Percentiles rank a stretch among this genome's conserved stretches.
phyloP scores from a whole-genome alignment of 2,797 vertebrate genomes.

The Dendrocincla fuliginosa region DNA sequence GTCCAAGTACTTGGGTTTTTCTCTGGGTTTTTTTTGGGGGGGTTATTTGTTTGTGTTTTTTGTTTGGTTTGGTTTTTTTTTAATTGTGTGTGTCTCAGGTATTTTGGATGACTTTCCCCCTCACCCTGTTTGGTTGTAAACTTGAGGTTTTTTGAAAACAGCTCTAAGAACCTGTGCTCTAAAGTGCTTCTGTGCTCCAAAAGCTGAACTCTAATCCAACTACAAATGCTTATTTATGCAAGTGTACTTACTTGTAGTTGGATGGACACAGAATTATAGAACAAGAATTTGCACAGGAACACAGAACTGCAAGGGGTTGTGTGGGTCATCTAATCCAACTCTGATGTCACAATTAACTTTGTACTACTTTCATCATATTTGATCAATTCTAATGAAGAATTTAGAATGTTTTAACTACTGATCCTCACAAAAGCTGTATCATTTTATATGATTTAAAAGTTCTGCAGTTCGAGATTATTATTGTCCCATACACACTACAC shows the following conservation, averaged over 20 bases:
- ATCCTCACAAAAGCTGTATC: neutral
- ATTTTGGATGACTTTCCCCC: neutral
- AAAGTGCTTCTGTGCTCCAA: neutral
- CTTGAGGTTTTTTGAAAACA: neutral
- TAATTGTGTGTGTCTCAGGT: neutral
- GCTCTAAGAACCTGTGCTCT: neutral
- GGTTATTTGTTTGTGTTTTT: too few relatives aligned
- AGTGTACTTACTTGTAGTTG: neutral
- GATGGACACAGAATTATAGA: neutral
- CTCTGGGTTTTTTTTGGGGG: too few relatives aligned
- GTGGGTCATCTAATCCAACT: neutral
- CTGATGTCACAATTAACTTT: neutral
- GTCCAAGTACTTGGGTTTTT: neutral
- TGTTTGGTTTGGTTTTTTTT: neutral
- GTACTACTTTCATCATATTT: neutral
- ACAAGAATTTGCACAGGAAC: neutral
- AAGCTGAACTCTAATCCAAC: neutral
- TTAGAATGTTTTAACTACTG: neutral
- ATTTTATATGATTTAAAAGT: neutral
- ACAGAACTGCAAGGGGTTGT: neutral
- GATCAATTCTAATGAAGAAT: neutral
- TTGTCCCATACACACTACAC: neutral
- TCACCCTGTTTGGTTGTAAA: rapidly evolving
- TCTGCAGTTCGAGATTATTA: neutral
- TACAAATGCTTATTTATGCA: neutral